Conservation (phyloP, 2,113 vertebrate genomes). For the Corythornis vintsioides region DNA sequence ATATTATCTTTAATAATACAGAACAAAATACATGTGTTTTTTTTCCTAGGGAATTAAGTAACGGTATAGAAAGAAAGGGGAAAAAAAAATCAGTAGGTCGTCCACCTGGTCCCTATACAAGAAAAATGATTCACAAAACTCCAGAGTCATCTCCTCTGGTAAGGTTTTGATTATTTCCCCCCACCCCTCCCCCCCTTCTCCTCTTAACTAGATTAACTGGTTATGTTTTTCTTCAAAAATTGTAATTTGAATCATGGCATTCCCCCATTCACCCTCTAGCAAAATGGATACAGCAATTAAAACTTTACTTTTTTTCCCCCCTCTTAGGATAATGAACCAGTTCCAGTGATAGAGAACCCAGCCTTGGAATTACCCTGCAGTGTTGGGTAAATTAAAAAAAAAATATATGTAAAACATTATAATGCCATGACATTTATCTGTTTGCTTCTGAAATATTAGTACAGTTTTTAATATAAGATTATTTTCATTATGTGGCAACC, state of each 20-base stretch:
- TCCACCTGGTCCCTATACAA: constrained; percentile 85
- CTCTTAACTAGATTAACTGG: not conserved
- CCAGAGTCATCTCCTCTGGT: constrained; percentile 77
- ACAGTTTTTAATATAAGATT: not conserved
- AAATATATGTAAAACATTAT: not conserved
- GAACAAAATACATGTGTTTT: constrained; percentile 33
- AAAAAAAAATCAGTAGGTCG: constrained; percentile 88
- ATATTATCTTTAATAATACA: not conserved
- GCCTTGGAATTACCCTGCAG: constrained; percentile 84
- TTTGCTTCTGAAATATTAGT: constrained; percentile 17
- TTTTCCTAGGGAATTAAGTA: constrained; percentile 82
- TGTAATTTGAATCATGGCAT: not conserved
- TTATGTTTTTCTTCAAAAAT: no score
- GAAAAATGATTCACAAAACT: constrained; percentile 83
- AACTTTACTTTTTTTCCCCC: not conserved
- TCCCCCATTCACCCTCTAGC: not conserved
- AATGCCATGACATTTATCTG: not conserved
- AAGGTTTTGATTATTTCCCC: constrained; percentile 35
- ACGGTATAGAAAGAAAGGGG: constrained; percentile 89
- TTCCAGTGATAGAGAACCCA: constrained; percentile 78
- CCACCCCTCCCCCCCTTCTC: not conserved
- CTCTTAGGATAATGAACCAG: constrained; percentile 75
- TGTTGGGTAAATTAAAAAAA: constrained; percentile 82
- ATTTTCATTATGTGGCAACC: constrained; percentile 35
- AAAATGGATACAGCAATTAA: not conserved